Conservation (phyloP, 1,140 invertebrate genomes). For the Drosophila virilis region DNA sequence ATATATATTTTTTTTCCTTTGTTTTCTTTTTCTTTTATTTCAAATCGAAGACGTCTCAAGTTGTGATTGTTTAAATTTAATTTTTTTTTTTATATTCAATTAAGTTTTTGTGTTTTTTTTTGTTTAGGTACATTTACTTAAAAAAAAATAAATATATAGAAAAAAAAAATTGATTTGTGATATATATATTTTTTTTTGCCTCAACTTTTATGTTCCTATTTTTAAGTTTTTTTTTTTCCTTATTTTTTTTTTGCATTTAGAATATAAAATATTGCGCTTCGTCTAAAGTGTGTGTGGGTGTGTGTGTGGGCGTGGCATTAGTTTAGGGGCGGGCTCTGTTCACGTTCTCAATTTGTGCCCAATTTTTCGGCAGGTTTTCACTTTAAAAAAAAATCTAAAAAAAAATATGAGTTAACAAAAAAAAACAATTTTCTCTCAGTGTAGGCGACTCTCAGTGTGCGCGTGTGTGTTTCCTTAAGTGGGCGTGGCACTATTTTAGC, state of each 20-base stretch:
- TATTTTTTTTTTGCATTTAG: not conserved
- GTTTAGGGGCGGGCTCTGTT: not conserved
- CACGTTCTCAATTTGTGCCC: not conserved
- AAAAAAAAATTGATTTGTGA: not conserved
- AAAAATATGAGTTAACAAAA: too few relatives aligned
- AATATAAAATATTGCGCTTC: slow-evolving; percentile 34
- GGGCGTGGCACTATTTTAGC: slow-evolving; percentile 6
- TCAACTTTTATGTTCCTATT: too few relatives aligned
- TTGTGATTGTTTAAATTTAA: slow-evolving; percentile 32
- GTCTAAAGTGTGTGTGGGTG: slow-evolving; percentile 20
- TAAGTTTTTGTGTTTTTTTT: not conserved
- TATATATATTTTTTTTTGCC: too few relatives aligned
- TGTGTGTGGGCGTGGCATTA: slow-evolving; percentile 10
- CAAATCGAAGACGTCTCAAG: slow-evolving; percentile 45
- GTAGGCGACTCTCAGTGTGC: too few relatives aligned
- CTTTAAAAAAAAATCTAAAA: too few relatives aligned
- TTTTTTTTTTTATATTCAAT: not conserved
- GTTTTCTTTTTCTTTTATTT: not conserved
- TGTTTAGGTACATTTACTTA: slow-evolving; percentile 46
- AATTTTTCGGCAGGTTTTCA: too few relatives aligned
- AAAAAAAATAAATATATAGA: slow-evolving; percentile 6
- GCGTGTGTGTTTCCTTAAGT: not conserved
- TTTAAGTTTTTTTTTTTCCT: not conserved
- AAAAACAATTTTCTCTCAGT: too few relatives aligned
- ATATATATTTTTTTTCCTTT: slow-evolving; percentile 12